A percentile compares a stretch with the other conserved stretches of the same genome.
Evolutionary conservation across 2,888 invertebrate species (phyloP).

Genomic region (Pilophorus perplexus): DNA sequence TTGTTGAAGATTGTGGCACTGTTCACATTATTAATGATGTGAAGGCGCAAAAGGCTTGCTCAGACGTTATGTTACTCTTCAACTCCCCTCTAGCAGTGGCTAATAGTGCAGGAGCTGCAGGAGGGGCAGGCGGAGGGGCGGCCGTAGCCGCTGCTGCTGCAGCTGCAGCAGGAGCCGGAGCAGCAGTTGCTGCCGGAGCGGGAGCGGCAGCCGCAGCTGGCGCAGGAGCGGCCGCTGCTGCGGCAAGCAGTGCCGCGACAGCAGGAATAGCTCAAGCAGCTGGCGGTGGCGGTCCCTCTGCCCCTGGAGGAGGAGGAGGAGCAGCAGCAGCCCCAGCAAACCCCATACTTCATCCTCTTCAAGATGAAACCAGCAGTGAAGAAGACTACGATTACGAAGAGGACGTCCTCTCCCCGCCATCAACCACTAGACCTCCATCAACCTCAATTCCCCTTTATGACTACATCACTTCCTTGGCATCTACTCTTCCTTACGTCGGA

Average conservation of each 20-base stretch:
- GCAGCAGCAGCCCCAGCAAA: not conserved
- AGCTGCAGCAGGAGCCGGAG: constrained; percentile 26
- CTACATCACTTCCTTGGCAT: constrained; percentile 56
- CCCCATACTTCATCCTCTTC: constrained; percentile 18
- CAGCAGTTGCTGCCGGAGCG: constrained; percentile 12
- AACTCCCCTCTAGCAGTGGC: constrained; percentile 32
- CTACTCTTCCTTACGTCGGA: constrained; percentile 4
- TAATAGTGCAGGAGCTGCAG: constrained; percentile 17
- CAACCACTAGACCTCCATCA: constrained; percentile 22
- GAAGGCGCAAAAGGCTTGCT: constrained; percentile 37
- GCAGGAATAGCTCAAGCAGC: not conserved
- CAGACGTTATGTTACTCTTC: constrained; percentile 39
- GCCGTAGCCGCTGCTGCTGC: constrained; percentile 13
- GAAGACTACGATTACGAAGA: constrained; percentile 40
- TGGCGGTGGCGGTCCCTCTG: not conserved
- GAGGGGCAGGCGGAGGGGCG: constrained; percentile 25
- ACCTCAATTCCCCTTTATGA: constrained; percentile 50
- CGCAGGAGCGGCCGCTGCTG: constrained; percentile 19
- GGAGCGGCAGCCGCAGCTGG: constrained; percentile 19
- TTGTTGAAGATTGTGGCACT: constrained; percentile 41
- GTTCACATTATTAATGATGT: constrained; percentile 36
- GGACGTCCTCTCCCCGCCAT: constrained; percentile 11
- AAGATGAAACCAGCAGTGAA: constrained; percentile 29
- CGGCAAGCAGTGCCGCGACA: not conserved
- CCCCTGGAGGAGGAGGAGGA: not conserved